A percentile compares a stretch with the other conserved stretches of the same genome.
Conservation (phyloP, 2,888 invertebrate species). For the Dascillus cervinus region DNA sequence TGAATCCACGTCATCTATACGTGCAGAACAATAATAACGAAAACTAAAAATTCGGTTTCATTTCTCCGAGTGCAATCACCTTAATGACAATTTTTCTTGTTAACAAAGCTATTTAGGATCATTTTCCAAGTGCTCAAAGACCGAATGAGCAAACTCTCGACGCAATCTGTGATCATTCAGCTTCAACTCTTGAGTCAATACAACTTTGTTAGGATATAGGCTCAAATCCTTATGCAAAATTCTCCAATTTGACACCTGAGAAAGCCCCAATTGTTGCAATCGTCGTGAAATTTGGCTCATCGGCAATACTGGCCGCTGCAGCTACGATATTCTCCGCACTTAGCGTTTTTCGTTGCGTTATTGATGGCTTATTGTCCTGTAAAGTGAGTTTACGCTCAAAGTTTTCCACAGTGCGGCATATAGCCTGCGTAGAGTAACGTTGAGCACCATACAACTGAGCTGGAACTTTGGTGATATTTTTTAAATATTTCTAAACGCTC, state of each 20-base stretch:
- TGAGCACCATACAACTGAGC: constrained; percentile 3
- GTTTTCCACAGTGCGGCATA: constrained; percentile 8
- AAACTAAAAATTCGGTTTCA: no score
- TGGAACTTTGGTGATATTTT: no score
- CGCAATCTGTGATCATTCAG: no score
- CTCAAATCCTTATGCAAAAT: constrained; percentile 8
- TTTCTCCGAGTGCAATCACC: no score
- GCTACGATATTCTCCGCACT: constrained; percentile 7
- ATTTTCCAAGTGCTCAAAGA: constrained; percentile 6
- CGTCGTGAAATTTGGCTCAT: constrained; percentile 7
- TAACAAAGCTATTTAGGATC: constrained; percentile 8
- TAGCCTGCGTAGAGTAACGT: constrained; percentile 5
- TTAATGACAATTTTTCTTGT: constrained; percentile 27
- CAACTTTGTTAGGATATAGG: constrained; percentile 8
- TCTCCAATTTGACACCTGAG: constrained; percentile 9
- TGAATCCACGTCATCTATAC: no score
- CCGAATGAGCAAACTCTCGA: no score
- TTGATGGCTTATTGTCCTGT: constrained; percentile 5
- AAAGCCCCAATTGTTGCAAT: constrained; percentile 5
- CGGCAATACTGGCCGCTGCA: constrained; percentile 4
- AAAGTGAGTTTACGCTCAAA: constrained; percentile 5
- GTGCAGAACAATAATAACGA: no score
- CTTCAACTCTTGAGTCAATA: no score
- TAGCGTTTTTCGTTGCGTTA: constrained; percentile 4
- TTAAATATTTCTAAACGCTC: constrained; percentile 1